Conservation (phyloP, 1,140 invertebrate genomes). For the Procambarus clarkii region DNA sequence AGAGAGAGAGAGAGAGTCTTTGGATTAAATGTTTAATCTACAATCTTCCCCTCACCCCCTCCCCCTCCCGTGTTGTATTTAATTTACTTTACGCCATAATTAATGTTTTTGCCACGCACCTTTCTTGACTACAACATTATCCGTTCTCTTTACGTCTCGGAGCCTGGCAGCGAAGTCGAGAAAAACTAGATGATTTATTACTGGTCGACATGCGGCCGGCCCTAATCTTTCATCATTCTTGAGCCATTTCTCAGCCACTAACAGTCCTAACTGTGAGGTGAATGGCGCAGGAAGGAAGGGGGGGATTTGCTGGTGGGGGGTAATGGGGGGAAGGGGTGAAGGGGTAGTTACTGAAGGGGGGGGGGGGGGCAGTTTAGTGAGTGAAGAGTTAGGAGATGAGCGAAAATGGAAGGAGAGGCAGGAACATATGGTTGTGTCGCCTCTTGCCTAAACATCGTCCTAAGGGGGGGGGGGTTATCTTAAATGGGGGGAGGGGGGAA, state of each 20-base stretch:
- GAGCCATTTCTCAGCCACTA: conserved; percentile 60
- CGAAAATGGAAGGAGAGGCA: conserved; percentile 55
- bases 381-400: conserved; percentile 63
- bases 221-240: conserved; percentile 60
- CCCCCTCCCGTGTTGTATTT: conserved; percentile 46
- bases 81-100: conserved; percentile 63
- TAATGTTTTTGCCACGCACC: conserved; percentile 49
- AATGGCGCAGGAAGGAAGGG: conserved; percentile 52
- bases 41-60: background rate
- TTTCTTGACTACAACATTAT: conserved; percentile 52
- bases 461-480: conserved; percentile 32
- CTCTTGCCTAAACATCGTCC: conserved; percentile 52
- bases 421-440: conserved; percentile 59
- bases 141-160: conserved; percentile 55
- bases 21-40: background rate
- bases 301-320: conserved; percentile 21
- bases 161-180: conserved; percentile 45
- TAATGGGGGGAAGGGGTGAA: conserved; percentile 37
- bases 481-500: too few relatives aligned
- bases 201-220: conserved; percentile 52
- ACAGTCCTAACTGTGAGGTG: conserved; percentile 57
- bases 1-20: too few relatives aligned
- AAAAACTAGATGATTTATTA: conserved; percentile 54
- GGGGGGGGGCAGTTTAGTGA: conserved; percentile 40
- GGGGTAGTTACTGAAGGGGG: background rate